Evolutionary conservation across 2,888 invertebrate species (phyloP), one percentile per base, ranked within the genome.

Genomic region (Neelides folsomi): DNA sequence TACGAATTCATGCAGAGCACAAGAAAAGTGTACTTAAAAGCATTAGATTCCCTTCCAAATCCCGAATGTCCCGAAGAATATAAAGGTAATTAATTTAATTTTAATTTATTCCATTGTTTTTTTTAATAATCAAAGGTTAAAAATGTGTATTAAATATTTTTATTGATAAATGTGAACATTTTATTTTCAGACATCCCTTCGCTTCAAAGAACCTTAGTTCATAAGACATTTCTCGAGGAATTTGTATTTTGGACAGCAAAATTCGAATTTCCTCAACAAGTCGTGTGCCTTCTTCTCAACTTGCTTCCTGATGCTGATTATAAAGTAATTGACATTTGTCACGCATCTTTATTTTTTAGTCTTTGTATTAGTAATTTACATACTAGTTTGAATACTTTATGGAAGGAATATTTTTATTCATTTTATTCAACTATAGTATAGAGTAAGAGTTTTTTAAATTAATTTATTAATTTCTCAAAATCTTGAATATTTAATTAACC

Each of bases 211-310:
- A 79, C 81, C 34, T 73, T 92, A 38, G 78, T 80, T 35, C 90
- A 93, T 71, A 79, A 79, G 64, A 89, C 87, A 0, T 79, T 93
- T 58, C 75, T 93, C 16, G 94, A 95, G 71, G 97, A 97, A 74
- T 78, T 97, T 62, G 87, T 95, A 64, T 95, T 97, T 75, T 97
- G 97, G 95, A 92, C 90, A 18, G 90, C 95, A 56, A 88, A 88
- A 69, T 92, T 86, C 71, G 93, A 95, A 72, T 97, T 95, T 73
- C 95, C 95, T 1, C 93, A 95, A 73, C 92, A 90, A 69, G 79
- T 97, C 52, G 94, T 95, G 49, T 95, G 94, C 68, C 80, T 95
- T 61, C 73, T 97, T 56, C 78, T 97, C 49, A 92, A 93, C 69
- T 86, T 97, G 83, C 74, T 97, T 66, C 94, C 94, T 2, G 92